A percentile compares a stretch with the other conserved stretches of the same genome.
Conservation (phyloP, 1,140 invertebrate genomes). For the Bursaphelenchus mucronatus region DNA sequence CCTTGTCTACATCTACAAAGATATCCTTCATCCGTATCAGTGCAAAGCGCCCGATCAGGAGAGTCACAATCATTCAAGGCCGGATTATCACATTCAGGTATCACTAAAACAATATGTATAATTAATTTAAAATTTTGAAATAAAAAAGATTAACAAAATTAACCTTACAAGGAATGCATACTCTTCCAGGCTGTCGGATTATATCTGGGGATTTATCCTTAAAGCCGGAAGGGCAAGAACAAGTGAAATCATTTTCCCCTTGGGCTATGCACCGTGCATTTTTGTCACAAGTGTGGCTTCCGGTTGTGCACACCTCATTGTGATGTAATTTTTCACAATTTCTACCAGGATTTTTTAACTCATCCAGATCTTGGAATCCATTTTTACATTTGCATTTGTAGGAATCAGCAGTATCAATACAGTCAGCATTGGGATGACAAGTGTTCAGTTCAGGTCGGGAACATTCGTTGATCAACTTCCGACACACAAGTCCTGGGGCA, state of each 20-base stretch:
- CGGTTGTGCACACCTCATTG: conserved; percentile 51
- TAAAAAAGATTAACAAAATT: not conserved
- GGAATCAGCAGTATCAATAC: conserved; percentile 52
- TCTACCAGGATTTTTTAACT: conserved; percentile 58
- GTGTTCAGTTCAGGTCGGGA: conserved; percentile 48
- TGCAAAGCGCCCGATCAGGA: conserved; percentile 56
- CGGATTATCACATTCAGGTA: conserved; percentile 60
- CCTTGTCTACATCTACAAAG: conserved; percentile 52
- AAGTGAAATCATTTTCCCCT: conserved; percentile 49
- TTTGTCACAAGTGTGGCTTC: conserved; percentile 54
- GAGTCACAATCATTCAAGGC: conserved; percentile 59
- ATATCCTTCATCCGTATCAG: conserved; percentile 59
- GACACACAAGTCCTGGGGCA: conserved; percentile 52
- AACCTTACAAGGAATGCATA: conserved; percentile 56
- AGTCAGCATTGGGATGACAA: conserved; percentile 54
- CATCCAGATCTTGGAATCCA: conserved; percentile 59
- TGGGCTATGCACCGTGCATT: conserved; percentile 54
- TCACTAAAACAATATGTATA: conserved; percentile 38
- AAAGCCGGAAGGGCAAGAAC: conserved; percentile 54
- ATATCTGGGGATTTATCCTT: conserved; percentile 53
- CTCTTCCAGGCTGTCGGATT: conserved; percentile 45
- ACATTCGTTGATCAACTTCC: conserved; percentile 55
- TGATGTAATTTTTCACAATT: conserved; percentile 54
- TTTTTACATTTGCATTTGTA: conserved; percentile 45
- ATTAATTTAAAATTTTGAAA: conserved; percentile 4